Evolutionary conservation across 2,797 vertebrate species (phyloP), one percentile per base, ranked within the genome.

Genomic region (Orestias chungarensis): DNA sequence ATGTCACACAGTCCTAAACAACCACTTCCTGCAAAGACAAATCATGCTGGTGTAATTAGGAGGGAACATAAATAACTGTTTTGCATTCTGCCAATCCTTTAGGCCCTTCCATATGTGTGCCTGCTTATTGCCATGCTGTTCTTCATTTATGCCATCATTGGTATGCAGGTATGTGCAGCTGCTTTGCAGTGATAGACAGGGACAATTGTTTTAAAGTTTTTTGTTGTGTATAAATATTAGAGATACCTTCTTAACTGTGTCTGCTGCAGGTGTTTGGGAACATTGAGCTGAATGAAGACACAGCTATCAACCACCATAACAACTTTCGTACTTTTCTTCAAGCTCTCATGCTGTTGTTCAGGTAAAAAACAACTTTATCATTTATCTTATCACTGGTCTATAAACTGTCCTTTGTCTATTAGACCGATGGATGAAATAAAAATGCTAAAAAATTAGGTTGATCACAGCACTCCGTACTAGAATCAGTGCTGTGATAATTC

Each of bases 101-200:
- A 99, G 97, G 97, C 97, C 18, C 94, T 99, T 90, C 97, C 97
- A 15, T 99, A 99, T 0, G 97, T 99, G 79, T 99, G 97, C 82
- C 96, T 99, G 72, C 95, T 99, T 81, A 99, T 99, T 25, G 98
- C 97, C 46, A 99, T 99, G 98, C 95, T 99, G 73, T 99, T 99
- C 93, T 99, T 99, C 94, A 99, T 99, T 89, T 99, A 99, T 3
- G 98, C 98, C 91, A 99, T 99, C 81, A 98, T 99, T 31, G 98
- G 98, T 84, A 99, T 99, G 97, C 97, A 99, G 96, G 97, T 99
- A 87, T 86, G 94, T 89, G 44, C 69, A 46, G 25, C 27, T 0
- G 9, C 52, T 46, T 20, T 42, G 52, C 44, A 71, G 33, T 38
- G 20, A 18, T 67, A 27, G 50, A 31, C 12, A 18, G 4, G 5